These are phyloP conservation scores for Gambusia affinis DNA, from an alignment of 2,113 vertebrate species.

Conservation along the genomic window DNA sequence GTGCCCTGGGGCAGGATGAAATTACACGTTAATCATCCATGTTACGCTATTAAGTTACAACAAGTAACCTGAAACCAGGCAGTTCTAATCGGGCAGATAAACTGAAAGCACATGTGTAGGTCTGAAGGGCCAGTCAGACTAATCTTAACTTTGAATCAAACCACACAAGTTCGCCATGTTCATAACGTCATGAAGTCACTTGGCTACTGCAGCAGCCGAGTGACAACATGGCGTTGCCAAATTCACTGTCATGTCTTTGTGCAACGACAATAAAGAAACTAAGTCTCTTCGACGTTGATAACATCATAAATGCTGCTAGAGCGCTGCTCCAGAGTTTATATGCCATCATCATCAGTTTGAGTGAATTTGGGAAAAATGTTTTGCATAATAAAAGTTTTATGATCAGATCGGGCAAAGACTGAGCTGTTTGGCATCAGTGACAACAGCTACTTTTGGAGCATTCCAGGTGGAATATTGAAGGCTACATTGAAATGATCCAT, in stretches of 20 bases:
- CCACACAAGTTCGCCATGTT: not conserved
- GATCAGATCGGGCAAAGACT: too few species aligned
- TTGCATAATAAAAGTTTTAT: too few species aligned
- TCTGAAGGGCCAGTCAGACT: not conserved
- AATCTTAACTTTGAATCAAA: not conserved
- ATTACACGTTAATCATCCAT: not conserved
- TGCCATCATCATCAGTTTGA: too few species aligned
- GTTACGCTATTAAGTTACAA: not conserved
- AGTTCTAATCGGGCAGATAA: not conserved
- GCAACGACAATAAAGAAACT: too few species aligned
- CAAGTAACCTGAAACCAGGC: conserved; percentile 2
- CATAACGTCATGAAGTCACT: too few species aligned
- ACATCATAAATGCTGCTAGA: not conserved
- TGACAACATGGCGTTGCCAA: too few species aligned
- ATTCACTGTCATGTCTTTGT: too few species aligned
- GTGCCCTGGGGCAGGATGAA: not conserved
- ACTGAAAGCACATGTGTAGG: not conserved
- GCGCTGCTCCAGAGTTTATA: too few species aligned
- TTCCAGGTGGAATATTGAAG: not conserved
- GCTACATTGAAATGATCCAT: not conserved
- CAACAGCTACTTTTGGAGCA: too few species aligned
- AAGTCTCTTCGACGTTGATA: not conserved
- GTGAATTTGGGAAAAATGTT: too few species aligned
- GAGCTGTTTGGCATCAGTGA: too few species aligned
- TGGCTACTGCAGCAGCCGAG: too few species aligned